Evolutionary conservation across 2,113 vertebrate species (phyloP).

Genomic region (Patagioenas fasciata): DNA sequence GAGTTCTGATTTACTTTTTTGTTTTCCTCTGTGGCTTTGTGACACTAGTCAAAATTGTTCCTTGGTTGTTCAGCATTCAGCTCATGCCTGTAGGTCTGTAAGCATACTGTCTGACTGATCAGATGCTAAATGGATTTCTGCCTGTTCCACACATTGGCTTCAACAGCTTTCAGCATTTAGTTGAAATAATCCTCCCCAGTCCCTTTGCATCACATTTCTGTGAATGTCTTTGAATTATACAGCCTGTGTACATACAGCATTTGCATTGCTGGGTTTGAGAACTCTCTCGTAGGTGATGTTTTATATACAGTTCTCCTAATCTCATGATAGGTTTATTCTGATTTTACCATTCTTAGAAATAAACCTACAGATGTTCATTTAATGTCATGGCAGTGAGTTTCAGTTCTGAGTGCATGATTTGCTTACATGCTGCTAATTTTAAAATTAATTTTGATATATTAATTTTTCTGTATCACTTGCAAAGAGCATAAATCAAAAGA

Average conservation of each 20-base stretch:
- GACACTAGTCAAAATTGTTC: conserved; percentile 33
- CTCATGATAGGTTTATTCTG: neutral
- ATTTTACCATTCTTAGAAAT: neutral
- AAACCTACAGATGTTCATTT: neutral
- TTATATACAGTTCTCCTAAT: neutral
- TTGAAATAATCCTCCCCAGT: neutral
- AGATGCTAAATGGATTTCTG: conserved; percentile 41
- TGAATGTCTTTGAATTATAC: neutral
- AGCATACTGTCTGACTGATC: conserved; percentile 31
- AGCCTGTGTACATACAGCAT: neutral
- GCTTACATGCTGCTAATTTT: neutral
- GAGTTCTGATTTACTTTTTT: neutral
- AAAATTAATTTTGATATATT: neutral
- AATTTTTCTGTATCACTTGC: neutral
- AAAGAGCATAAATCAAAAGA: neutral
- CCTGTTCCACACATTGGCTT: neutral
- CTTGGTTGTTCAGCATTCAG: conserved; percentile 22
- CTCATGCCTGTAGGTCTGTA: conserved; percentile 32
- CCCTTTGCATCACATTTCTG: neutral
- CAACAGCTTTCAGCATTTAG: conserved; percentile 14
- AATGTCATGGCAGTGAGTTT: neutral
- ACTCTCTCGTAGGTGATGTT: neutral
- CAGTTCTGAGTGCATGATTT: neutral
- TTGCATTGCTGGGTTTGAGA: neutral
- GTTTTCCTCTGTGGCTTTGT: neutral